A percentile compares a stretch with the other conserved stretches of the same genome.
phyloP scores from a whole-genome alignment of 2,888 invertebrate species.

The Euphydryas editha region DNA sequence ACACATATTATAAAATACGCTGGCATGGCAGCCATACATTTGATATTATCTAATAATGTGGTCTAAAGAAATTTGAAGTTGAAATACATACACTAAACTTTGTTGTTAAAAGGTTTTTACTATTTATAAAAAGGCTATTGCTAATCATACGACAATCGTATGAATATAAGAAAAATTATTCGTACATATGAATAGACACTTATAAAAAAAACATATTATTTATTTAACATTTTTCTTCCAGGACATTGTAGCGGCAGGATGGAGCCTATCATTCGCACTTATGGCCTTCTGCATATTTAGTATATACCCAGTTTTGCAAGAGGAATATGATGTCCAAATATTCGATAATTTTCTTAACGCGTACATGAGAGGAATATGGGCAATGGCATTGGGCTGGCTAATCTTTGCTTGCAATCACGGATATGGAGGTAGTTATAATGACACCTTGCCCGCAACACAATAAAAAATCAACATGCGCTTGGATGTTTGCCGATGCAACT shows the following conservation, averaged over 20 bases:
- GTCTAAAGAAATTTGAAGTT: no score
- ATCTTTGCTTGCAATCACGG: constrained; percentile 74
- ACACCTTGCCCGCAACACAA: no score
- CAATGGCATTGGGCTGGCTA: constrained; percentile 71
- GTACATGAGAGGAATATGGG: constrained; percentile 72
- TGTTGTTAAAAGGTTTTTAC: no score
- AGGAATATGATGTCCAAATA: constrained; percentile 57
- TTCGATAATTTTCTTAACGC: constrained; percentile 64
- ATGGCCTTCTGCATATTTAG: constrained; percentile 40
- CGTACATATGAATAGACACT: neutral
- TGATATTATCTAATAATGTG: no score
- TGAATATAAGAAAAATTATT: no score
- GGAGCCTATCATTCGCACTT: constrained; percentile 27
- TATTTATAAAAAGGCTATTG: no score
- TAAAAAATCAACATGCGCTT: no score
- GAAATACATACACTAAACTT: no score
- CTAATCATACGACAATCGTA: no score
- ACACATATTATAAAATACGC: no score
- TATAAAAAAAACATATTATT: neutral
- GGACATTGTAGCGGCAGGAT: constrained; percentile 25
- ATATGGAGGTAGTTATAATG: constrained; percentile 61
- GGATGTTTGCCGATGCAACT: no score
- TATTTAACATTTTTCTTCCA: constrained; percentile 1
- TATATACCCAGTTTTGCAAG: constrained; percentile 45
- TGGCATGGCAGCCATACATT: no score